phyloP scores from a whole-genome alignment of 1,140 invertebrate genomes.

The Ruditapes philippinarum region DNA sequence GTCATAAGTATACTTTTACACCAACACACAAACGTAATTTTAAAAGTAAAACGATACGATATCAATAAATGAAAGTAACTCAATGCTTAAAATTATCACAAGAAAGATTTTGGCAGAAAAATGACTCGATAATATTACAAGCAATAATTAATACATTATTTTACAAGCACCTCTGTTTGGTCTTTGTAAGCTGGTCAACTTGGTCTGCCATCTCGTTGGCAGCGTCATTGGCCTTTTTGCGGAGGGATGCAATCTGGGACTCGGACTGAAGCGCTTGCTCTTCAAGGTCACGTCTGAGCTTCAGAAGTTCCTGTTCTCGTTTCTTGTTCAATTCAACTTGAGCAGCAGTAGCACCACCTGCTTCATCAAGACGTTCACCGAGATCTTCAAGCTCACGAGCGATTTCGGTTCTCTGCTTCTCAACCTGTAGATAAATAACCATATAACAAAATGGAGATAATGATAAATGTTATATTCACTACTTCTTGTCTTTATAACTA shows the following conservation, averaged over 20 bases:
- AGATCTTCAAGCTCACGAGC: constrained; percentile 98
- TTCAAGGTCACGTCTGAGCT: constrained; percentile 98
- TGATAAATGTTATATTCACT: too few relatives aligned
- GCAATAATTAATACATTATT: constrained; percentile 86
- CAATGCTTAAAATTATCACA: too few relatives aligned
- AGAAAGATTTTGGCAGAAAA: too few relatives aligned
- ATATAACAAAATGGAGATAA: too few relatives aligned
- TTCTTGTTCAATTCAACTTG: constrained; percentile 99
- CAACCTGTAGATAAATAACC: too few relatives aligned
- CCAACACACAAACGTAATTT: neutral
- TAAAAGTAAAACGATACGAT: too few relatives aligned
- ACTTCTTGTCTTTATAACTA: too few relatives aligned
- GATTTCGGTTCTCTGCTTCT: constrained; percentile 98
- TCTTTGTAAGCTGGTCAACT: constrained; percentile 99
- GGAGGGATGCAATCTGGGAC: constrained; percentile 96
- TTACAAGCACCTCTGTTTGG: constrained; percentile 99
- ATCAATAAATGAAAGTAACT: too few relatives aligned
- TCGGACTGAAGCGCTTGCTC: constrained; percentile 99
- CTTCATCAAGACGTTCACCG: constrained; percentile 98
- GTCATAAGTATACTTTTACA: too few relatives aligned
- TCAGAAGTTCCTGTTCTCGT: constrained; percentile 98
- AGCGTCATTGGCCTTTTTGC: constrained; percentile 99
- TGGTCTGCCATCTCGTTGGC: constrained; percentile 98
- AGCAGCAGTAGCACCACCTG: constrained; percentile 99
- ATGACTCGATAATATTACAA: too few relatives aligned